Evolutionary conservation across 2,797 vertebrate species (phyloP).

Genomic region (Poeciliopsis paucimaculata): DNA sequence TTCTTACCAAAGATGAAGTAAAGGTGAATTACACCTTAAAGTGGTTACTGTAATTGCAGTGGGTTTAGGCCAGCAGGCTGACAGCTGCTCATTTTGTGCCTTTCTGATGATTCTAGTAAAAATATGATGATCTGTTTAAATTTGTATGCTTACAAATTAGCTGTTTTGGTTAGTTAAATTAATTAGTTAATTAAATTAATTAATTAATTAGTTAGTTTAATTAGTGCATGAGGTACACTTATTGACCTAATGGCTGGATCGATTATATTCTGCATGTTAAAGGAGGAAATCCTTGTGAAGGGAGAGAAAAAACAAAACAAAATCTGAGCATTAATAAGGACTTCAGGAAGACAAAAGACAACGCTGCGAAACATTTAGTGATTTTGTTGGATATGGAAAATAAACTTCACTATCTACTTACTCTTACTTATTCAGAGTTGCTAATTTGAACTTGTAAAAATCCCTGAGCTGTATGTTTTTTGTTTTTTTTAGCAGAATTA

Average conservation of each 20-base stretch:
- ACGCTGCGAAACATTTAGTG: not conserved
- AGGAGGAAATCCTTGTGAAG: not conserved
- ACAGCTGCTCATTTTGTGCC: not conserved
- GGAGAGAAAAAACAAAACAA: not conserved
- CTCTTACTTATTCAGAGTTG: not conserved
- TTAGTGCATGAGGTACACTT: not conserved
- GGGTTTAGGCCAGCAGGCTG: not conserved
- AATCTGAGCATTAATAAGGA: not conserved
- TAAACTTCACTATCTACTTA: not conserved
- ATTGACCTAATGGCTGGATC: not conserved
- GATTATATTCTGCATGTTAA: not conserved
- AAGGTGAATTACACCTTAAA: not conserved
- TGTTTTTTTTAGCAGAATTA: not conserved
- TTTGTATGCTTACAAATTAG: not conserved
- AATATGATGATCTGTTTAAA: not conserved
- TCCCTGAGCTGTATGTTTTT: not conserved
- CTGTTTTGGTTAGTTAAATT: too few relatives aligned
- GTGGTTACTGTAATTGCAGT: not conserved
- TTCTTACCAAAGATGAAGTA: not conserved
- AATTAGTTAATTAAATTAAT: too few relatives aligned
- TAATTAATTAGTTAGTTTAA: too few relatives aligned
- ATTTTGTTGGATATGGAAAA: not conserved
- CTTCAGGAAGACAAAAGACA: not conserved
- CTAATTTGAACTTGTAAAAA: not conserved
- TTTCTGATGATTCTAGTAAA: not conserved